phyloP scores from a whole-genome alignment of 1,140 invertebrate species.

The Cotesia typhae region DNA sequence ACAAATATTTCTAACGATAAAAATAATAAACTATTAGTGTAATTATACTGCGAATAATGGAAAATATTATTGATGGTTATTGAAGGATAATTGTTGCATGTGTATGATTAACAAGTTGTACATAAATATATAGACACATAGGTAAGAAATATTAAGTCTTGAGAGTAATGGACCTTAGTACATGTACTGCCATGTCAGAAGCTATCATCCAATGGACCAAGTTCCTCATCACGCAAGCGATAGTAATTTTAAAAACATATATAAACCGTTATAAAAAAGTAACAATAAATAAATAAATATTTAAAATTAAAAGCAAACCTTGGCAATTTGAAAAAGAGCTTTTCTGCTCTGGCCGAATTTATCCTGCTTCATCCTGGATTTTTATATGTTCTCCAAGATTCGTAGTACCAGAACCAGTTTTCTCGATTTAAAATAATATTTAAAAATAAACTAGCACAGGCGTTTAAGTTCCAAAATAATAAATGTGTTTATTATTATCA shows the following conservation, averaged over 20 bases:
- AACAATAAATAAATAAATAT: not conserved
- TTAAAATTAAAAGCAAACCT: slow-evolving; percentile 55
- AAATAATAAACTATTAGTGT: slow-evolving; percentile 1
- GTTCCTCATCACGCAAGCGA: not conserved
- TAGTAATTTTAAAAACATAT: slow-evolving; percentile 4
- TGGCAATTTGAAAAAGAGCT: slow-evolving; percentile 70
- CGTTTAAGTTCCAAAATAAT: not conserved
- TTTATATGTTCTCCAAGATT: slow-evolving; percentile 27
- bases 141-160: not conserved
- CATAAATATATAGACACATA: not conserved
- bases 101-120: not conserved
- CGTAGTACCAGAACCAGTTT: slow-evolving; percentile 1
- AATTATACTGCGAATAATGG: not conserved
- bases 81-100: slow-evolving; percentile 3
- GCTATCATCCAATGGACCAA: slow-evolving; percentile 23
- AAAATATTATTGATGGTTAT: not conserved
- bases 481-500: not conserved
- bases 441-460: not conserved
- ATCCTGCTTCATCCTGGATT: slow-evolving; percentile 62
- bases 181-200: slow-evolving; percentile 28
- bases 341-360: slow-evolving; percentile 52
- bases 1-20: slow-evolving; percentile 8
- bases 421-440: not conserved
- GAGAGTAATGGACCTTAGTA: slow-evolving; percentile 33
- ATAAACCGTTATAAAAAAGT: not conserved